Evolutionary conservation across 2,888 invertebrate species (phyloP).

Genomic region (Rhagium mordax): DNA sequence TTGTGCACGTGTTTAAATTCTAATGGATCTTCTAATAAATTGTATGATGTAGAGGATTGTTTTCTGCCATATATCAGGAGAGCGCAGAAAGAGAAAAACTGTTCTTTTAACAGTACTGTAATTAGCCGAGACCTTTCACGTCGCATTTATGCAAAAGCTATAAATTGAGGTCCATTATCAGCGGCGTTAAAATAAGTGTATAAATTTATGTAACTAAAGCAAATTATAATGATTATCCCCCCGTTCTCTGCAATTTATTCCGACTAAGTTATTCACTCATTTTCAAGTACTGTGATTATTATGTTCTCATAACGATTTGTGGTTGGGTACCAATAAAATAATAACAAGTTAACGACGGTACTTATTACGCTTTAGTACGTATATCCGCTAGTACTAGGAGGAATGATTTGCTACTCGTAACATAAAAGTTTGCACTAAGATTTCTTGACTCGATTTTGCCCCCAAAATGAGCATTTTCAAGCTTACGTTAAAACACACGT

Average conservation of each 20-base stretch:
- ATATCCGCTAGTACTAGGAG: not conserved
- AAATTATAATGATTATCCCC: not conserved
- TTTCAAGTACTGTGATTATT: not conserved
- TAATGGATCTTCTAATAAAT: no score
- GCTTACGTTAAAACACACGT: no score
- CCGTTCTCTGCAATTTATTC: not conserved
- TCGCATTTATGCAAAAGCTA: not conserved
- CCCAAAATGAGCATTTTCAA: no score
- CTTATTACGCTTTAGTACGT: not conserved
- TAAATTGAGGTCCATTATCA: not conserved
- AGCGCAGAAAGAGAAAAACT: no score
- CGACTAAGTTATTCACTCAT: not conserved
- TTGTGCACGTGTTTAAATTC: not conserved
- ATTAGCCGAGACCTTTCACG: not conserved
- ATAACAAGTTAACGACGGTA: not conserved
- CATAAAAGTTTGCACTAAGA: no score
- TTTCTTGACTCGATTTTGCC: no score
- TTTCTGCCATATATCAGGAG: no score
- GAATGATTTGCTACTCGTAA: no score
- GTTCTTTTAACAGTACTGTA: no score
- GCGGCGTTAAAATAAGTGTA: not conserved
- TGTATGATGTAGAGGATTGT: no score
- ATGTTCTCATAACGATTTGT: constrained; percentile 9
- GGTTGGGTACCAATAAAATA: constrained; percentile 2
- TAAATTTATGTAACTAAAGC: not conserved